Base-by-base conservation (phyloP, 2,888 invertebrate species). In the Agriopis leucophaearia region DNA sequence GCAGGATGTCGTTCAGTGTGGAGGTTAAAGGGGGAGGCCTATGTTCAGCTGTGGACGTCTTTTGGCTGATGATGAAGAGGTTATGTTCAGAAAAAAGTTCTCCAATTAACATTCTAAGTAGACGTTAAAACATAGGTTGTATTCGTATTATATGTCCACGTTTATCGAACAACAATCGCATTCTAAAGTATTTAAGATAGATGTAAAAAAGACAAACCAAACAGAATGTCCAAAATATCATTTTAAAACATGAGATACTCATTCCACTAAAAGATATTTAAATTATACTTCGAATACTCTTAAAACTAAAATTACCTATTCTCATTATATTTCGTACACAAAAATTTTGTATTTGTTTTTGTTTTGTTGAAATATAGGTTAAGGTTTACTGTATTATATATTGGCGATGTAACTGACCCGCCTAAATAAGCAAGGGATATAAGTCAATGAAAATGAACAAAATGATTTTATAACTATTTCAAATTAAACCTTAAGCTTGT, bases 341-440 rank as follows among this genome's bases (percentile, higher is more conserved):
- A 42, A 64, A 69, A 61, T 69, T 57, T 69, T 64, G 38, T 69
- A 69, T 60, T 80, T 83, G 81, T 74, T n/a, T 81, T 80, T 82
- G 75, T 83, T 82, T 84, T 83, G 82, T 78, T 40, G 52, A 57
- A 66, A 27, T 78, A 81, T 38, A 38, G 8, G 9, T 50, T 50
- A 40, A 63, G 15, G 16, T 47, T 45, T 45, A 55, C 27, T 15
- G 8, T 38, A 44, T 27, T 52, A 13, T 51, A 44, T 47, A 54
- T 47, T 40, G 35, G 47, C 52, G n/a, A 40, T 63, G 27, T 63
- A 55, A 48, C 54, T 63, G 63, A 56, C 55, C 55, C 55, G 27
- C 54, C 45, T 54, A 45, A 35, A 27, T 51, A 51, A 42, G 40
- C 47, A 55, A 62, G 45, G 45, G 10, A 35, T 58, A 38, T n/a